phyloP scores from a whole-genome alignment of 2,797 vertebrate species.

The Sebastolobus alascanus region DNA sequence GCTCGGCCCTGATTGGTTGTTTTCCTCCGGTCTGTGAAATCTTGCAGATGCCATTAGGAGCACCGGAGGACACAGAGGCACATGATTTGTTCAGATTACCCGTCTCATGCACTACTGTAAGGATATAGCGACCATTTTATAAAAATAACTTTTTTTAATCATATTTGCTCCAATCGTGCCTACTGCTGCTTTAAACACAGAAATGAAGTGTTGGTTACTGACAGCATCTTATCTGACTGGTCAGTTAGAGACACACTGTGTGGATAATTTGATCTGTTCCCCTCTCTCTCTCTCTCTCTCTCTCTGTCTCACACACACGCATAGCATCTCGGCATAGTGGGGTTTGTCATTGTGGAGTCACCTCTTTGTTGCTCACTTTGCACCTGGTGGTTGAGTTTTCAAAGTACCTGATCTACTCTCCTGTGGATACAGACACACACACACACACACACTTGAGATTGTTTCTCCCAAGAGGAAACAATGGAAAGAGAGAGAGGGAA shows the following conservation, averaged over 20 bases:
- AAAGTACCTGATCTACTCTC: constrained; percentile 20
- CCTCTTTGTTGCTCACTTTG: constrained; percentile 1
- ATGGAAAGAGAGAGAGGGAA: background rate
- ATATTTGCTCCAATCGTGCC: too few species aligned
- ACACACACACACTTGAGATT: background rate
- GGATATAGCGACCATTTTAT: too few species aligned
- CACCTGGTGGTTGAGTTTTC: constrained; percentile 15
- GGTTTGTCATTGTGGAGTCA: constrained; percentile 34
- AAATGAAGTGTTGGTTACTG: background rate
- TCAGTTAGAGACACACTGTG: background rate
- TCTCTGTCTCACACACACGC: background rate
- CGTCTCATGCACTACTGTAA: too few species aligned
- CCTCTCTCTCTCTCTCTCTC: background rate
- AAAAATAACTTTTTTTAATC: too few species aligned
- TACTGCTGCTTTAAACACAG: background rate
- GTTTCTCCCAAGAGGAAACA: constrained; percentile 1
- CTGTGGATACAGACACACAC: background rate
- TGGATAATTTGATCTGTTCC: background rate
- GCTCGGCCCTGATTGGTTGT: too few species aligned
- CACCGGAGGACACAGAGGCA: too few species aligned
- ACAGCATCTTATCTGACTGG: background rate
- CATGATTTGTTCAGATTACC: too few species aligned
- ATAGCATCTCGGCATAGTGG: background rate
- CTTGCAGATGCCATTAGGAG: too few species aligned
- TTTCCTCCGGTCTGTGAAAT: too few species aligned